Conservation (phyloP, 2,888 invertebrate species). For the Calameuta pallipes region DNA sequence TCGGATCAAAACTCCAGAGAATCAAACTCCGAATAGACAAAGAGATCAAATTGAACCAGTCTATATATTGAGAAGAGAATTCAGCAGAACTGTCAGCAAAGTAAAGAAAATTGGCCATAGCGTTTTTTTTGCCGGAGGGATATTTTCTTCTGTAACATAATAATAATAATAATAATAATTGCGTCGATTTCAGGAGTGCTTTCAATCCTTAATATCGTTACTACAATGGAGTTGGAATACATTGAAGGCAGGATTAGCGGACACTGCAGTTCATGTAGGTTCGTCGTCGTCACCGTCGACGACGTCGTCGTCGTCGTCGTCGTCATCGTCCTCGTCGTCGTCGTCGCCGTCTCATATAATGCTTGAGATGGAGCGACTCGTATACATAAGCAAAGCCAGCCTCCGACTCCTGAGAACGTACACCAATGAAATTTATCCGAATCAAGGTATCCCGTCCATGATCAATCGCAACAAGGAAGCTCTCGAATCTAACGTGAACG, state of each 20-base stretch:
- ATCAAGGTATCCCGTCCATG: conserved; percentile 67
- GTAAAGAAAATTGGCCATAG: conserved; percentile 49
- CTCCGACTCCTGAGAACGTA: conserved; percentile 85
- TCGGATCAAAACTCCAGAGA: conserved; percentile 77
- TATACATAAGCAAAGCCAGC: conserved; percentile 87
- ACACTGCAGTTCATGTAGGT: conserved; percentile 65
- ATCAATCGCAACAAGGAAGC: neutral
- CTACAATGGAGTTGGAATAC: conserved; percentile 95
- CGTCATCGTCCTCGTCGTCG: conserved; percentile 54
- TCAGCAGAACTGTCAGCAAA: conserved; percentile 87
- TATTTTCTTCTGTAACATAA: conserved; percentile 10
- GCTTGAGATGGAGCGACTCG: conserved; percentile 83
- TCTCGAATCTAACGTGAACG: too few relatives aligned
- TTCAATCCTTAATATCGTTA: conserved; percentile 84
- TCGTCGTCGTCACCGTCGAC: conserved; percentile 61
- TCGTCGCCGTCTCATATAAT: conserved; percentile 64
- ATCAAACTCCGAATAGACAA: conserved; percentile 70
- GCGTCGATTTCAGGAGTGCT: conserved; percentile 71
- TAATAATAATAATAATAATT: neutral
- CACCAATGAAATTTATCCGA: conserved; percentile 92
- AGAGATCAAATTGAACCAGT: conserved; percentile 78
- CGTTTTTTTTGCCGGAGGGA: neutral
- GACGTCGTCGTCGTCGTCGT: conserved; percentile 53
- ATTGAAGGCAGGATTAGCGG: conserved; percentile 79
- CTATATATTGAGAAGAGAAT: conserved; percentile 86